These are phyloP conservation scores for Datnioides undecimradiatus DNA, from an alignment of 2,113 vertebrate species.

Conservation along the genomic window DNA sequence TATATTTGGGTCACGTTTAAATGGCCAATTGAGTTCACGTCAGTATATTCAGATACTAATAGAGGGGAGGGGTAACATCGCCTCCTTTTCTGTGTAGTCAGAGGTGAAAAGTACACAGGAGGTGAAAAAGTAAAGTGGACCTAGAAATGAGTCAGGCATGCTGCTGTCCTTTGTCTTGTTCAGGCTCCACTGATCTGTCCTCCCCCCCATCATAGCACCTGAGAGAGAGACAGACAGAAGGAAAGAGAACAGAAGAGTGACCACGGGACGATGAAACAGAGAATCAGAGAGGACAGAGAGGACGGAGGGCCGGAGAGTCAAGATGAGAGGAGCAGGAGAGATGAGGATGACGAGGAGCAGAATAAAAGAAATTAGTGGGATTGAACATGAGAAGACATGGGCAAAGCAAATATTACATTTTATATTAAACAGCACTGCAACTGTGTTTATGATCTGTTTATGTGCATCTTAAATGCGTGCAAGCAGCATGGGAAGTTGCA, in stretches of 20 bases:
- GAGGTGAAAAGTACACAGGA: slow-evolving; percentile 1
- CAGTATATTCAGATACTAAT: not conserved
- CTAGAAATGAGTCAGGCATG: slow-evolving; percentile 73
- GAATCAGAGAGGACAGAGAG: not conserved
- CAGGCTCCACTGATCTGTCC: slow-evolving; percentile 69
- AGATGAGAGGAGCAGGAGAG: not conserved
- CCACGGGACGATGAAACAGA: not conserved
- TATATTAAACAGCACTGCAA: no score
- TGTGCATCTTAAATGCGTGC: not conserved
- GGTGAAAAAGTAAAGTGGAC: slow-evolving; percentile 58
- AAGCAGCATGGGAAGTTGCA: not conserved
- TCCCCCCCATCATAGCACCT: slow-evolving; percentile 75
- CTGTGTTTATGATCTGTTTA: no score
- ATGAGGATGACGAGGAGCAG: not conserved
- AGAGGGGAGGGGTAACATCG: not conserved
- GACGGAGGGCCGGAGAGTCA: slow-evolving; percentile 2
- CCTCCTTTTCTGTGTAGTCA: not conserved
- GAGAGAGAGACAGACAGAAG: slow-evolving; percentile 9
- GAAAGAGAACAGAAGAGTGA: not conserved
- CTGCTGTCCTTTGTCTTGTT: slow-evolving; percentile 76
- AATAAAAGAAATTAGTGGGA: not conserved
- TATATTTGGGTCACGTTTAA: not conserved
- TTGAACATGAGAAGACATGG: not conserved
- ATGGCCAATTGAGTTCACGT: not conserved
- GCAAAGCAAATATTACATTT: not conserved